Evolutionary conservation across 1,140 invertebrate species (phyloP), one percentile per base, ranked within the genome.

Genomic region (Drosophila teissieri): DNA sequence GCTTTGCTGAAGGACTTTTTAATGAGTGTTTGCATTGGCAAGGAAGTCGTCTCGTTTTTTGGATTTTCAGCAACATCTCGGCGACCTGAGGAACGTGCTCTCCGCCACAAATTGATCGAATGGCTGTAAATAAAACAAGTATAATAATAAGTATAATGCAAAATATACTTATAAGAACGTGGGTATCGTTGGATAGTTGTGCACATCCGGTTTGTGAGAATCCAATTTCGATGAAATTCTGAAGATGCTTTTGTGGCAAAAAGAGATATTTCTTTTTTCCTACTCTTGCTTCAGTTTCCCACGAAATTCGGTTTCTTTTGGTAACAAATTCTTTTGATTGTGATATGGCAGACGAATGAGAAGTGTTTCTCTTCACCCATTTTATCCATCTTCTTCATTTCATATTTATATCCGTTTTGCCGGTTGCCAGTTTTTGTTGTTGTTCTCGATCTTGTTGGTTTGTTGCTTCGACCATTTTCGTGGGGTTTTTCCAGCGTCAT

Each of bases 1-100:
- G 82, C 78, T 67, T 83, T 65, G 54, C 62, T 76, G 74, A 88
- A 86, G 82, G 83, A 88, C 83, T 88, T 88, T 86, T 88, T 82
- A 86, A 82, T 88, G 82, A 88, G 64, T 81, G 78, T 77, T 67
- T 85, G 61, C 72, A 56, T 86, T 88, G 31, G 17, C 40, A 37
- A 44, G 78, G 57, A 78, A 69, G 69, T 78, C 48, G 52, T 40
- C 45, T 44, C 46, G 56, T 39, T 51, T 44, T 49, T 45, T 39
- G 45, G 19, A 46, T 69, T 49, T 40, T 64, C 62, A 11, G 27
- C 63, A 39, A 31, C 19, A 36, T 64, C 14, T 22, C n/a, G 42
- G 14, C 56, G 27, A 31, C 34, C 49, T 51, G 40, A 27, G 49
- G 68, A 69, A 54, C 46, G 63, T 69, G 58, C 57, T 65, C 12